Conservation (phyloP, 2,113 vertebrate species). For the Aramus guarauna region DNA sequence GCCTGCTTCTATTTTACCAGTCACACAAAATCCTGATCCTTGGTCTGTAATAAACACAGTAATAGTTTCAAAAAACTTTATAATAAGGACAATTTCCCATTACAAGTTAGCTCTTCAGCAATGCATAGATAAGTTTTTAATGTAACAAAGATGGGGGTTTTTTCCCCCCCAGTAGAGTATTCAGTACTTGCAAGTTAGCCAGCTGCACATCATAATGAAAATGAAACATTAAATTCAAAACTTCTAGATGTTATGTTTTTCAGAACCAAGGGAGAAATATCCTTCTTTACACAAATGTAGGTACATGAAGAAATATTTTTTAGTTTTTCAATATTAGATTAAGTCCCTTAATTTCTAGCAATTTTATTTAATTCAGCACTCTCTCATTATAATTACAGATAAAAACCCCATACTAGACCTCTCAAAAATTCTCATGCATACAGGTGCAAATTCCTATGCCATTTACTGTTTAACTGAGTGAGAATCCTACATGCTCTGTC, state of each 20-base stretch:
- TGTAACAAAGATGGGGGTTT: neutral
- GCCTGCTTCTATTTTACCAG: conserved; percentile 96
- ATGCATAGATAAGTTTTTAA: neutral
- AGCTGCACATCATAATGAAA: conserved; percentile 56
- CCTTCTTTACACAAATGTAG: neutral
- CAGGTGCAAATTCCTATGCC: neutral
- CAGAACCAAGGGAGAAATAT: neutral
- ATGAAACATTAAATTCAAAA: conserved; percentile 49
- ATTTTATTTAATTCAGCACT: neutral
- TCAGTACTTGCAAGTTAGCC: conserved; percentile 28
- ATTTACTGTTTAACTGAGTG: neutral
- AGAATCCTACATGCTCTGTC: neutral
- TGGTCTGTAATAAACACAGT: conserved; percentile 81
- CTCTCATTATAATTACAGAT: neutral
- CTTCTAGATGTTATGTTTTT: conserved; percentile 13
- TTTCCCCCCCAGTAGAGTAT: neutral
- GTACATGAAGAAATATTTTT: neutral
- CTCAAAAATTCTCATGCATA: neutral
- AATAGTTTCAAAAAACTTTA: neutral
- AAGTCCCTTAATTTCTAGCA: neutral
- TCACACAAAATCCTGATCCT: conserved; percentile 97
- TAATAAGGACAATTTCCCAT: neutral
- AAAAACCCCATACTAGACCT: neutral
- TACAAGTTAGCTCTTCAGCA: neutral
- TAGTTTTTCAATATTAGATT: neutral